phyloP scores from a whole-genome alignment of 2,113 vertebrate species.

The Dasyornis broadbenti region DNA sequence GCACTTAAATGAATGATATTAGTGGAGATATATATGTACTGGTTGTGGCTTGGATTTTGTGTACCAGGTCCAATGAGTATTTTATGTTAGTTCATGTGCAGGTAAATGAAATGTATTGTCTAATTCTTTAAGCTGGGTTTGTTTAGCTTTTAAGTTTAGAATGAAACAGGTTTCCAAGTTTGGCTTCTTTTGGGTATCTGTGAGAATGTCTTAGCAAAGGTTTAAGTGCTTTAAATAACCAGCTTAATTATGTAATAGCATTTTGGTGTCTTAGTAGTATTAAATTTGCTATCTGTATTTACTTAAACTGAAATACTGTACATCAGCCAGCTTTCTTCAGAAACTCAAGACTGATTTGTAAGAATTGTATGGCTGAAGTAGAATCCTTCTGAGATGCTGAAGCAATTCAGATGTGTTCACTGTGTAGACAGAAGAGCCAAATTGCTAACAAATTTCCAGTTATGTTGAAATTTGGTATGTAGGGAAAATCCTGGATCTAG shows the following conservation, averaged over 20 bases:
- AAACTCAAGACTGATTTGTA: background rate
- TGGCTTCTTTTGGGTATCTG: background rate
- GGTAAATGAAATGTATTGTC: background rate
- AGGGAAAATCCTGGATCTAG: background rate
- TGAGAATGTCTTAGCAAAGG: background rate
- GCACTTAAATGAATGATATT: background rate
- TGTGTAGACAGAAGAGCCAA: background rate
- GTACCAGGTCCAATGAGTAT: background rate
- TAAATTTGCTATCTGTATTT: background rate
- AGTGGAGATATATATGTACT: background rate
- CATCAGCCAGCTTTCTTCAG: background rate
- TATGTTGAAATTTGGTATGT: background rate
- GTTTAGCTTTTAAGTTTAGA: background rate
- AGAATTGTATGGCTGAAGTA: background rate
- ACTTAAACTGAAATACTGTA: background rate
- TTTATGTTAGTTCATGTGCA: background rate
- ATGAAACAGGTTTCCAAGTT: background rate
- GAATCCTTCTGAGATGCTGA: background rate
- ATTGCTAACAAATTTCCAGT: background rate
- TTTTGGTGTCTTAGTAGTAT: background rate
- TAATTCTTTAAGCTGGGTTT: background rate
- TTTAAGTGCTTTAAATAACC: constrained; percentile 41
- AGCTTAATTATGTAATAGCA: constrained; percentile 20
- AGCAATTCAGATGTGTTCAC: background rate
- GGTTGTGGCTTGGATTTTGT: background rate